phyloP scores from a whole-genome alignment of 2,797 vertebrate genomes.

The Cossypha niveicapilla region DNA sequence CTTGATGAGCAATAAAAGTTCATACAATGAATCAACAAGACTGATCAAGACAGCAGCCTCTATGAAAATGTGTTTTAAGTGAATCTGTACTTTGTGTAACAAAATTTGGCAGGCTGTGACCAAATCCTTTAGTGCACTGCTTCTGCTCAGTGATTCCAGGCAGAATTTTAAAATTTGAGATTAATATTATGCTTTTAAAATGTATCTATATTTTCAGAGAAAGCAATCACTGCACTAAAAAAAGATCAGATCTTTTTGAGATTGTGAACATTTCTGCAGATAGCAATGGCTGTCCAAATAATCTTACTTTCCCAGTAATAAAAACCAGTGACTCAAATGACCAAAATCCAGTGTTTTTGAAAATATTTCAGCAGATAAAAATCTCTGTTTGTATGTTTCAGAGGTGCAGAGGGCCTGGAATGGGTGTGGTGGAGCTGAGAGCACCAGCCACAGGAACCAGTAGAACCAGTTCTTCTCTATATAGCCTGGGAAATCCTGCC shows the following conservation, averaged over 20 bases:
- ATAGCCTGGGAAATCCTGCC: conserved; percentile 36
- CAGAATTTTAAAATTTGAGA: neutral
- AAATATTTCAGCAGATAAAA: conserved; percentile 30
- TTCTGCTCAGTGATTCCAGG: neutral
- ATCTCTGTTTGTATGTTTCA: conserved; percentile 31
- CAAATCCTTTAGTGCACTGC: neutral
- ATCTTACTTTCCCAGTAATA: neutral
- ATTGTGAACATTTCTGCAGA: neutral
- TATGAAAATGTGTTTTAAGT: neutral
- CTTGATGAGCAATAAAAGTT: neutral
- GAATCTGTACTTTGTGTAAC: neutral
- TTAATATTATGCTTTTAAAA: neutral
- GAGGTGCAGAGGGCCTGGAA: neutral
- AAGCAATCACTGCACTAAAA: neutral
- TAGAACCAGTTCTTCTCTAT: conserved; percentile 39
- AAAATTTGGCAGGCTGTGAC: neutral
- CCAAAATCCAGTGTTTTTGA: neutral
- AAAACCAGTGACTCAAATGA: neutral
- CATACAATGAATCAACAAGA: neutral
- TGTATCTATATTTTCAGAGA: neutral
- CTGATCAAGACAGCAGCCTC: neutral
- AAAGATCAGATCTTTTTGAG: neutral
- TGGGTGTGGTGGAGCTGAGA: conserved; percentile 36
- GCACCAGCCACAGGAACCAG: conserved; percentile 27
- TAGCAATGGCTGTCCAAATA: neutral